Evolutionary conservation across 2,888 invertebrate genomes (phyloP).

Genomic region (Mesodorylaimus sp.): DNA sequence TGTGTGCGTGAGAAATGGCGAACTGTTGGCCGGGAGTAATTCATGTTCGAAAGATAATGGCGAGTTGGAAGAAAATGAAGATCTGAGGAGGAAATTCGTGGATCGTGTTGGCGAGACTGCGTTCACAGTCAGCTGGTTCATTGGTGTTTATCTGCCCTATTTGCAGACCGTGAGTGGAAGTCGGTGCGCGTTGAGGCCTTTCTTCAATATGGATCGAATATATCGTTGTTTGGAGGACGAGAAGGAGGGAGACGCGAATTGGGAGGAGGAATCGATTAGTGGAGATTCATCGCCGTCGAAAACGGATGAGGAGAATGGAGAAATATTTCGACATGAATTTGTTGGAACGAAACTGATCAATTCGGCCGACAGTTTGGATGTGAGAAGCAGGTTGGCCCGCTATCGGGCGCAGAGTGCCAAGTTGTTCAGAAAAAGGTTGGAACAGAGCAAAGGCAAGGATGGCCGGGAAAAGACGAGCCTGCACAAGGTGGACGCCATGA

Average conservation of each 20-base stretch:
- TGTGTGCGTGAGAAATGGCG: neutral
- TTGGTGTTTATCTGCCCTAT: conserved; percentile 64
- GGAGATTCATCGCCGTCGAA: neutral
- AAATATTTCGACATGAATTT: conserved; percentile 32
- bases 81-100: neutral
- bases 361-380: conserved; percentile 40
- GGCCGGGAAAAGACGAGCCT: no score
- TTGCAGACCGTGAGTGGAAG: conserved; percentile 64
- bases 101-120: conserved; percentile 12
- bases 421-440: conserved; percentile 13
- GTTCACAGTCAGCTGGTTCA: conserved; percentile 68
- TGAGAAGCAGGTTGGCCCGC: conserved; percentile 56
- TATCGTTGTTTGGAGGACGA: neutral
- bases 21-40: neutral
- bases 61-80: no score
- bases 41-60: neutral
- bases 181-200: conserved; percentile 41
- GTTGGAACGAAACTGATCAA: conserved; percentile 27
- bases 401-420: conserved; percentile 65
- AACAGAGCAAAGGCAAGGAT: neutral
- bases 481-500: no score
- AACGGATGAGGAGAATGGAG: no score
- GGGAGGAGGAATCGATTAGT: neutral
- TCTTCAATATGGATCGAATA: conserved; percentile 19
- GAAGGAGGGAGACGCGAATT: neutral